Percentiles rank a stretch among this genome's conserved stretches.
Evolutionary conservation across 35 echinoderm and acorn worm genomes (phyloP).

Genomic region (Lytechinus pictus): DNA sequence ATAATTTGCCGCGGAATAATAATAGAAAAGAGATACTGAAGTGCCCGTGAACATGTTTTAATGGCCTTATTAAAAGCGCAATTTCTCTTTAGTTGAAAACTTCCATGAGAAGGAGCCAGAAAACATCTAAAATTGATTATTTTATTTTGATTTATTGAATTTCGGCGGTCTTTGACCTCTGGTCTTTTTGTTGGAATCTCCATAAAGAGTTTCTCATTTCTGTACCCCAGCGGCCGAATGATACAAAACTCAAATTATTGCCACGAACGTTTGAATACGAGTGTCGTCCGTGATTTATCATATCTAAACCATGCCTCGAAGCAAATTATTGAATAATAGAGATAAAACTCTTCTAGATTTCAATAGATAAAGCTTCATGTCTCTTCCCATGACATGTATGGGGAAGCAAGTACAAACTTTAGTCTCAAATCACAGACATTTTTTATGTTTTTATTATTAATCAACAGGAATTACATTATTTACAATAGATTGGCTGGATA

Average conservation of each 20-base stretch:
- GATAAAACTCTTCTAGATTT: slow-evolving; percentile 5
- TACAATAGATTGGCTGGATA: too few species aligned
- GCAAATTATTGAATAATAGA: not conserved
- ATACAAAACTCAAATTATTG: slow-evolving; percentile 2
- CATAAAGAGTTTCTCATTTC: not conserved
- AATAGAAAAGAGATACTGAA: not conserved
- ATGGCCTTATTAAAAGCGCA: slow-evolving; percentile 17
- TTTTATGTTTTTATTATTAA: not conserved
- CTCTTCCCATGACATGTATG: not conserved
- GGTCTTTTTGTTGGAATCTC: not conserved
- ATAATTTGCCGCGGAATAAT: not conserved
- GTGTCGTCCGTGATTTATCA: not conserved
- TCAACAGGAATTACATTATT: too few species aligned
- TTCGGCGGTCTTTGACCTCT: not conserved
- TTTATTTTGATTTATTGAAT: not conserved
- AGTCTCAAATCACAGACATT: not conserved
- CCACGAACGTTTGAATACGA: not conserved
- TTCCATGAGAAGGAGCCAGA: not conserved
- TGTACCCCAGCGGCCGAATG: not conserved
- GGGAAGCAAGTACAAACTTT: not conserved
- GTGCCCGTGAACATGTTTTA: not conserved
- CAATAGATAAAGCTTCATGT: not conserved
- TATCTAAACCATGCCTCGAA: not conserved
- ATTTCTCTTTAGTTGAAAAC: not conserved
- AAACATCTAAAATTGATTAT: not conserved